Evolutionary conservation across 2,113 vertebrate genomes (phyloP).

Genomic region (Actenoides hombroni): DNA sequence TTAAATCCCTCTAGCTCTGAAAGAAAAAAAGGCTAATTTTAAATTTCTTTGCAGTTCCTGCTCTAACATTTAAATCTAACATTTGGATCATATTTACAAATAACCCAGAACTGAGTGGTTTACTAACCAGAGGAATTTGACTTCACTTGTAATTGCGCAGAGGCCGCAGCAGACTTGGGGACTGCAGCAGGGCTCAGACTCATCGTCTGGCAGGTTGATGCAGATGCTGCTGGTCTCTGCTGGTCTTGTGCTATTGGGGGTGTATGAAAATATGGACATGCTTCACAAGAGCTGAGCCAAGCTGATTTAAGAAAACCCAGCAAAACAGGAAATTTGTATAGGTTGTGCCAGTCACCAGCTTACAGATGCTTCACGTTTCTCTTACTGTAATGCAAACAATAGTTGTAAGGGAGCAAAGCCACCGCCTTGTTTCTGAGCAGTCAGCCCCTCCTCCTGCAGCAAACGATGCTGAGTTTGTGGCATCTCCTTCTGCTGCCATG

Average conservation of each 20-base stretch:
- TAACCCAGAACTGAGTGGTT: not conserved
- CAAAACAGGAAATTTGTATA: not conserved
- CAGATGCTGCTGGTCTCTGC: not conserved
- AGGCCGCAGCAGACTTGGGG: not conserved
- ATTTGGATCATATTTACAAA: not conserved
- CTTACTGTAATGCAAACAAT: not conserved
- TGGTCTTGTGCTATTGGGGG: not conserved
- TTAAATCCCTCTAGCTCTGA: not conserved
- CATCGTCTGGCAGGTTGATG: not conserved
- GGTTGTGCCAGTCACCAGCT: not conserved
- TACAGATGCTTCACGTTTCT: not conserved
- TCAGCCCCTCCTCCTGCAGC: slow-evolving; percentile 42
- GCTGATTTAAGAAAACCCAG: not conserved
- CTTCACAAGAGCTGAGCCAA: not conserved
- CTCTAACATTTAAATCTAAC: not conserved
- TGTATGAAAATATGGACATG: accelerated
- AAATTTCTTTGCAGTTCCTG: not conserved
- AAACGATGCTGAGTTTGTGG: not conserved
- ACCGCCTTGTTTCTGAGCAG: not conserved
- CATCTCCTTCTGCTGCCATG: slow-evolving; percentile 11
- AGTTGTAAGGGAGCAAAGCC: slow-evolving; percentile 10
- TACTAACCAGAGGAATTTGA: not conserved
- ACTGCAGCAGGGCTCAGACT: not conserved
- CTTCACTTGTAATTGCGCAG: not conserved
- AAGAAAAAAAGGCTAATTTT: not conserved